Base-by-base conservation (phyloP, 2,113 vertebrate genomes). In the Colinus virginianus region DNA sequence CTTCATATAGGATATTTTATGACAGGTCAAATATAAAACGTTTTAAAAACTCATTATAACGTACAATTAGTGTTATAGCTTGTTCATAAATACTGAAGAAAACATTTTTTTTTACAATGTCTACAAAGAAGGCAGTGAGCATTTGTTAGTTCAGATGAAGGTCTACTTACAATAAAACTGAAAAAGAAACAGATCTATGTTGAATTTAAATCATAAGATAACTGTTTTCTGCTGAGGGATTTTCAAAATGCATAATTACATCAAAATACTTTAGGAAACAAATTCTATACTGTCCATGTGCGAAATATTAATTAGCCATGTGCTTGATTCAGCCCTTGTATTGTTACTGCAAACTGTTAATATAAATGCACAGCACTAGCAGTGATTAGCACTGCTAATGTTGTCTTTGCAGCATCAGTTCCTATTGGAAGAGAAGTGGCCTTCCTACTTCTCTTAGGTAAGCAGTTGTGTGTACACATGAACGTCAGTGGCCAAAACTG, bases 211-310 rank as follows among this genome's bases (percentile, higher is more conserved):
- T 28, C 75, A 93, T 63, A 72, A 84, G 81, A 58, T 30, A n/a
- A 5, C 70, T 72, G 59, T 76, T 90, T 94, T 71, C 53, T 69
- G 59, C 42, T 72, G 77, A 70, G 48, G 15, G 36, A 45, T 76
- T 2, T 61, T 80, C 66, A 62, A n/a, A 84, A 59, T 61, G 69
- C 53, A 79, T 30, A 30, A 23, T 21, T n/a, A 22, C 81, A 48
- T 34, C 89, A 43, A 84, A 90, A 74, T 76, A 72, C 42, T 36
- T 79, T 76, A 76, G 88, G 68, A 85, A 84, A 75, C 48, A 92
- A 93, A 43, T 49, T 53, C 42, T 58, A 0, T 55, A 6, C 56
- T 53, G 46, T 69, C 6, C 55, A 8, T 51, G 53, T 22, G 6
- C 3, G 40, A 59, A 79, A 42, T 74, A 17, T 46, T 43, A 74